A percentile compares a stretch with the other conserved stretches of the same genome.
These are phyloP conservation scores for Brachyhypopomus occidentalis DNA, from an alignment of 2,113 vertebrate species.

Conservation along the genomic window DNA sequence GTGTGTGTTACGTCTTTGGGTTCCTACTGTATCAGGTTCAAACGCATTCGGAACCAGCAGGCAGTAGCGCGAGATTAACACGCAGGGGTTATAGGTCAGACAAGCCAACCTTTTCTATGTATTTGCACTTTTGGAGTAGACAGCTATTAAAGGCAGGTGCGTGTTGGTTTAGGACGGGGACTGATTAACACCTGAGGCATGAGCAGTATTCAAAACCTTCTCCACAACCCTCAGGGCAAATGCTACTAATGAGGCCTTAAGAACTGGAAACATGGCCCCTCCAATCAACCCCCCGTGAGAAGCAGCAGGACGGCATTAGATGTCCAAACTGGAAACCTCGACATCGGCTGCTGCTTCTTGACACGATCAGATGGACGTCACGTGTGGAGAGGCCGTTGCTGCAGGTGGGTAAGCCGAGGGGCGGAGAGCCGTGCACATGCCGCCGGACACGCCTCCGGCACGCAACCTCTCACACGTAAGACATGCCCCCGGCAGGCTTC, in stretches of 20 bases:
- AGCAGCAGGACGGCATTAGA: neutral
- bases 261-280: no score
- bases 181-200: no score
- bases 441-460: slow-evolving; percentile 26
- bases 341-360: slow-evolving; percentile 34
- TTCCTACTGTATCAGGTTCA: no score
- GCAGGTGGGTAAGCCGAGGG: slow-evolving; percentile 72
- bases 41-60: no score
- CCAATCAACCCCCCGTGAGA: no score
- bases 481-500: slow-evolving; percentile 15
- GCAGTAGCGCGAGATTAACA: neutral
- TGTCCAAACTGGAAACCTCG: neutral
- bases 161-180: no score
- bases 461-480: no score
- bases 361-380: slow-evolving; percentile 70
- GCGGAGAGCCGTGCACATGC: neutral
- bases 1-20: neutral
- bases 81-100: neutral
- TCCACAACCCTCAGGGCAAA: neutral
- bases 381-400: slow-evolving; percentile 49
- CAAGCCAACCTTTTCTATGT: neutral
- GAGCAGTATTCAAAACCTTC: no score
- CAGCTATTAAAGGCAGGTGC: neutral
- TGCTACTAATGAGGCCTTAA: neutral
- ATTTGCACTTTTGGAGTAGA: no score